Percentiles rank a stretch among this genome's conserved stretches.
These are phyloP conservation scores for Stramonita haemastoma DNA, from an alignment of 2,888 invertebrate species.

Conservation along the genomic window DNA sequence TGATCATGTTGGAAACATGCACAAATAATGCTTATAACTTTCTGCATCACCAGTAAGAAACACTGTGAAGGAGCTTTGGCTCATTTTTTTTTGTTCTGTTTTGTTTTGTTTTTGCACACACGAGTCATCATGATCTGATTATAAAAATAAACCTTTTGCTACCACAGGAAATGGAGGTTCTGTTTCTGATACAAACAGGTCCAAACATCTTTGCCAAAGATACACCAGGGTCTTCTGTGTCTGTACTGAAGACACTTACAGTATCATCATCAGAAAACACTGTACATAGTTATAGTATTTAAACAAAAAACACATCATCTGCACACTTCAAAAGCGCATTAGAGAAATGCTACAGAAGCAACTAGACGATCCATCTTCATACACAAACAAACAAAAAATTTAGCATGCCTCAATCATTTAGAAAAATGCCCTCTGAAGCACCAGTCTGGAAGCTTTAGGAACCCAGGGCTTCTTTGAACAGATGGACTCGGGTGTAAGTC, in stretches of 20 bases:
- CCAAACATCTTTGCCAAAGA: neutral
- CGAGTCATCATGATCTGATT: neutral
- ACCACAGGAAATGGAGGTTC: neutral
- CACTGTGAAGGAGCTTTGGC: neutral
- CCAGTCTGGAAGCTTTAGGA: neutral
- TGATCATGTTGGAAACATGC: neutral
- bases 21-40: neutral
- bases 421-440: neutral
- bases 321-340: neutral
- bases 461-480: neutral
- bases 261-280: neutral
- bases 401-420: neutral
- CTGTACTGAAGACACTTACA: neutral
- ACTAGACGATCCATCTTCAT: neutral
- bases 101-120: neutral
- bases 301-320: neutral
- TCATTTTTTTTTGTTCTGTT: neutral
- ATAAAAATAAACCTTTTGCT: neutral
- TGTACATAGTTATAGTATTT: neutral
- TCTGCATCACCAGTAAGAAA: neutral
- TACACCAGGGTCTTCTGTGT: neutral
- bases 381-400: neutral
- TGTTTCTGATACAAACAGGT: neutral
- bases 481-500: neutral
- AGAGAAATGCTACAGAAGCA: neutral